A percentile compares a stretch with the other conserved stretches of the same genome.
Evolutionary conservation across 2,888 invertebrate genomes (phyloP).

Genomic region (Oxycera nigricornis): DNA sequence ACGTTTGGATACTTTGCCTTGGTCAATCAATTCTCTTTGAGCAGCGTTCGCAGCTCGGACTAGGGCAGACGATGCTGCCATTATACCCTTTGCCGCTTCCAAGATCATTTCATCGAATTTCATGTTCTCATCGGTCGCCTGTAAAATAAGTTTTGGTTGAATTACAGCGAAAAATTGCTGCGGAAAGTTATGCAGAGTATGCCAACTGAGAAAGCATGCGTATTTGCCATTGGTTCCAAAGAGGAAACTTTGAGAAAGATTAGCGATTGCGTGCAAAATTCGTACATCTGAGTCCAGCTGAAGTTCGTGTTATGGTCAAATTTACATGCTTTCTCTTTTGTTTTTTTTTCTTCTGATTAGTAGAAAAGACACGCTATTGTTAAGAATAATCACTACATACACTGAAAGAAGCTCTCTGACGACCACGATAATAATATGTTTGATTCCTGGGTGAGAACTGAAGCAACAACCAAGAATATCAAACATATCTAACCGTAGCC

Average conservation of each 20-base stretch:
- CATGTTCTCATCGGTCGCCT: constrained; percentile 91
- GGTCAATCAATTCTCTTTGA: constrained; percentile 91
- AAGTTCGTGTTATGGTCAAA: no score
- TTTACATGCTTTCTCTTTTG: not conserved
- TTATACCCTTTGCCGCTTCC: constrained; percentile 97
- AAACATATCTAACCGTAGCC: constrained; percentile 97
- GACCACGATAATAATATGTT: constrained; percentile 95
- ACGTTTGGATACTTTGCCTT: constrained; percentile 85
- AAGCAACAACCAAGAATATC: constrained; percentile 99
- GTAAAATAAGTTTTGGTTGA: constrained; percentile 51
- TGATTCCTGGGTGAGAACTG: constrained; percentile 95
- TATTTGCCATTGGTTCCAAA: no score
- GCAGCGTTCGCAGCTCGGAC: constrained; percentile 97
- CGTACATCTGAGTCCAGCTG: no score
- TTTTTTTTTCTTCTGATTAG: not conserved
- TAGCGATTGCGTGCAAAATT: no score
- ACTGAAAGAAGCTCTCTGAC: constrained; percentile 53
- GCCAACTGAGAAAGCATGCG: no score
- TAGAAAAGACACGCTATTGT: not conserved
- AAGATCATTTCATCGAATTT: constrained; percentile 99
- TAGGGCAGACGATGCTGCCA: constrained; percentile 94
- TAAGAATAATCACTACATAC: not conserved
- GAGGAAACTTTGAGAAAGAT: not conserved
- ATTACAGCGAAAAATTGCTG: no score
- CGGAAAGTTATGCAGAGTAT: no score